Evolutionary conservation across 2,888 invertebrate genomes (phyloP), one percentile per base, ranked within the genome.

Genomic region (Eutolmus rufibarbis): DNA sequence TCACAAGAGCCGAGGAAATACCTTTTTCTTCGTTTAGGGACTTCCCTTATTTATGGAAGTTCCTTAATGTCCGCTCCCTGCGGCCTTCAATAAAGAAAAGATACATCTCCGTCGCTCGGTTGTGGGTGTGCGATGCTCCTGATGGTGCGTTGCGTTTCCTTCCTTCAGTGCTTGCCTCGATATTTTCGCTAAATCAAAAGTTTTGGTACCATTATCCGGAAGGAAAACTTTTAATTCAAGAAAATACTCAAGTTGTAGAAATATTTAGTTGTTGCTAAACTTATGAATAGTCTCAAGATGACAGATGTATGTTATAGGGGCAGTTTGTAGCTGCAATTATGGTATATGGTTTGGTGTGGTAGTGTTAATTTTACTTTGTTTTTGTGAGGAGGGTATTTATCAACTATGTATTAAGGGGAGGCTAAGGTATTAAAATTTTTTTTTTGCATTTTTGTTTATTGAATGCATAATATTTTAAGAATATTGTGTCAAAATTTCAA

Each of bases 1-100:
- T 78, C 78, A n/a, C 14, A 37, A 78, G 43, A 78, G 78, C 14
- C 40, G 43, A 46, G n/a, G 19, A 78, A 23, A 43, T 78, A 43
- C 23, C 40, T 78, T 78, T 78, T 78, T 40, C 43, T 43, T 66
- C 66, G 66, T 78, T 78, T 23, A 43, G 78, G 78, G 40, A 23
- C 23, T 78, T 78, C 23, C 12, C 23, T 78, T 78, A 78, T 78
- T 78, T 78, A 78, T 78, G 40, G 78, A 40, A 40, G n/a, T 78
- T 78, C 28, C 78, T 78, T 78, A 78, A 43, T 78, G 78, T 43
- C 43, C 43, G 43, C 23, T 40, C 78, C 78, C 37, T 37, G 43
- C 16, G 43, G 40, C 78, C 23, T 43, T 78, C n/a, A 16, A 78
- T 43, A 23, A 14, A n/a, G n/a, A 46, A 78, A 78, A 43, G 19